Base-by-base conservation (phyloP, 2,113 vertebrate genomes). In the Benitochromis conjunctus region DNA sequence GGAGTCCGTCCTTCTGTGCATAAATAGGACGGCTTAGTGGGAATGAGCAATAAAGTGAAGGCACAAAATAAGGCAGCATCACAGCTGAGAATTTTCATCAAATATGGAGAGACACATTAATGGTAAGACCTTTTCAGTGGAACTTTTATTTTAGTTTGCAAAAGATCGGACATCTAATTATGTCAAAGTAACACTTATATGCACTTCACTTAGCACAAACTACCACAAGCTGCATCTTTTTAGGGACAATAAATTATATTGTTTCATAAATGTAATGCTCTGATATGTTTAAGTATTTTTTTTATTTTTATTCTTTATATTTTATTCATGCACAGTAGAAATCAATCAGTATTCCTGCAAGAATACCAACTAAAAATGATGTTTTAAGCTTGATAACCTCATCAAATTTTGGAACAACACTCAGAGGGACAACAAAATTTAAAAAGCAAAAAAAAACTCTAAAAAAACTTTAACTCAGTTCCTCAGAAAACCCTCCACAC, bases 71-170 rank as follows among this genome's bases (percentile, higher is more conserved):
- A 13, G 48, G 53, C 18, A 58, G 38, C 77, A 71, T 69, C 83
- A 56, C 53, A 57, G 11, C 64, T 26, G n/a, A 48, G 8, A 24
- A 57, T 36, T 1, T 21, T 31, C 69, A 29, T 36, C 14, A 24
- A 53, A 11, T 18, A 53, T 81, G 78, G 84, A 86, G 41, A 80
- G 3, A 53, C 54, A 81, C 60, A 38, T 86, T 69, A 86, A 86
- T 21, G 41, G 84, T 86, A 62, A 86, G 71, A n/a, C 71, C 13
- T 76, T 34, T 76, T 76, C 71, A 76, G 6, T 53, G 6, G 46
- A n/a, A 51, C 26, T n/a, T 76, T 51, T 31, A 31, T 18, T 48
- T 76, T 76, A 31, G 43, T 76, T 51, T 13, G 26, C 69, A 76
- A 76, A 76, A 76, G 43, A 76, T 31, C 4, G 7, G 19, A 54